Evolutionary conservation across 2,113 vertebrate genomes (phyloP).

Genomic region (Theropithecus gelada): DNA sequence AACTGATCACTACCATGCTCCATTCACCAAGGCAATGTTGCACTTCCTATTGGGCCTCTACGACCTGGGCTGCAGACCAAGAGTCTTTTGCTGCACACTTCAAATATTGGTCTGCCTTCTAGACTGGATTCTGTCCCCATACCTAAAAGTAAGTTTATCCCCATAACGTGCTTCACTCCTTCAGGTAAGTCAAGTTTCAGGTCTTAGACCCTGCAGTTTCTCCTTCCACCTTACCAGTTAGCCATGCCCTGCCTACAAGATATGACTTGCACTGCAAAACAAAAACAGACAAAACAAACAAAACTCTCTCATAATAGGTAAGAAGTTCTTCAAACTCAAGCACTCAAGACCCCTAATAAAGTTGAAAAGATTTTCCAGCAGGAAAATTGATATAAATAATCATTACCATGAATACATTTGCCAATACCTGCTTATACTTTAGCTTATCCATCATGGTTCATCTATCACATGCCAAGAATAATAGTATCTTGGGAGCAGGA

Average conservation of each 20-base stretch:
- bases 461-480: background rate
- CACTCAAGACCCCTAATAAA: background rate
- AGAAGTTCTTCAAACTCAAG: background rate
- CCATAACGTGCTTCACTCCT: background rate
- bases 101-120: background rate
- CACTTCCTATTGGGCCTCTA: background rate
- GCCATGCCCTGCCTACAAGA: background rate
- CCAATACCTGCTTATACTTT: background rate
- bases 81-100: background rate
- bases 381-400: background rate
- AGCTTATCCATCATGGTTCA: background rate
- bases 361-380: background rate
- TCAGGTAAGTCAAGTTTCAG: background rate
- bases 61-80: background rate
- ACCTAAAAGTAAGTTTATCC: background rate
- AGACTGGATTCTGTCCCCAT: background rate
- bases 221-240: background rate
- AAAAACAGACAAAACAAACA: background rate
- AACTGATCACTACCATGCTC: background rate
- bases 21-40: background rate
- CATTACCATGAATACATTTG: background rate
- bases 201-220: background rate
- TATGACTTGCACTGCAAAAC: background rate
- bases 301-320: background rate
- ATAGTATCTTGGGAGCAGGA: background rate